Percentiles rank a stretch among this genome's conserved stretches.
These are phyloP conservation scores for Leptinotarsa juncta DNA, from an alignment of 2,888 invertebrate genomes.

Conservation along the genomic window DNA sequence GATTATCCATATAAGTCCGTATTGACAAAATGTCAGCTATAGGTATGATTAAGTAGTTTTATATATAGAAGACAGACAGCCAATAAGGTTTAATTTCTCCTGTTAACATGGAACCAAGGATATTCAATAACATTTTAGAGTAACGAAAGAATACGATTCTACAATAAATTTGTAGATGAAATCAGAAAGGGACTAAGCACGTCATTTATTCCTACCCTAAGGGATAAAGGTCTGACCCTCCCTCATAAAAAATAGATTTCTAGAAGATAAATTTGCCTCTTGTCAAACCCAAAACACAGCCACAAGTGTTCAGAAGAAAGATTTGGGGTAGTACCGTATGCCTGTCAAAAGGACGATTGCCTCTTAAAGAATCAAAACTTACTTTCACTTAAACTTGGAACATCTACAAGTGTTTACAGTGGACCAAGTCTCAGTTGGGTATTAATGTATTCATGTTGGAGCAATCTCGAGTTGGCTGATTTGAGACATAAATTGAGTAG, in stretches of 20 bases:
- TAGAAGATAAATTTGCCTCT: constrained; percentile 61
- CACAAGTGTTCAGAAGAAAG: constrained; percentile 57
- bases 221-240: constrained; percentile 51
- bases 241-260: constrained; percentile 59
- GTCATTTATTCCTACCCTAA: constrained; percentile 38
- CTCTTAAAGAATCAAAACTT: constrained; percentile 56
- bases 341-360: constrained; percentile 30
- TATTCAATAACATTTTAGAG: not conserved
- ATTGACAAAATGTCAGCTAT: no score
- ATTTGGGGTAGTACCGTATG: constrained; percentile 33
- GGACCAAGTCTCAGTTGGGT: constrained; percentile 50
- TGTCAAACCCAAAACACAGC: constrained; percentile 60
- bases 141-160: constrained; percentile 7
- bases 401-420: constrained; percentile 64
- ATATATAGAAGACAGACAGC: not conserved
- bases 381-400: constrained; percentile 59
- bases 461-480: constrained; percentile 47
- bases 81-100: not conserved
- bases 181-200: constrained; percentile 20
- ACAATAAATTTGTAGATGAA: constrained; percentile 9
- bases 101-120: not conserved
- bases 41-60: no score
- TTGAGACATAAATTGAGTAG: constrained; percentile 60
- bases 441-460: constrained; percentile 52
- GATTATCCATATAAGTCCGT: no score